Evolutionary conservation across 1,140 invertebrate species (phyloP).

Genomic region (Trachymyrmex septentrionalis): DNA sequence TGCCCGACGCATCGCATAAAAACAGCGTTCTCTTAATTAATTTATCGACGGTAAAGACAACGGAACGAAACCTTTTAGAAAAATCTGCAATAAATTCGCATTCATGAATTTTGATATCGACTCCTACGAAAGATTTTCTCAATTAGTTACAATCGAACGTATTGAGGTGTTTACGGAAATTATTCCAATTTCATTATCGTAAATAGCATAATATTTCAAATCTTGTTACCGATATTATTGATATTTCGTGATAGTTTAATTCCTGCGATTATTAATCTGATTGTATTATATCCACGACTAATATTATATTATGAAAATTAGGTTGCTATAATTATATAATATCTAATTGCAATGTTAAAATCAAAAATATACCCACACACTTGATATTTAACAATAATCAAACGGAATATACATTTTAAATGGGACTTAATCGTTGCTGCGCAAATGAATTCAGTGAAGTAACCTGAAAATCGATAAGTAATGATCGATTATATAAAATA

Average conservation of each 20-base stretch:
- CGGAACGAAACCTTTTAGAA: neutral
- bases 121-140: neutral
- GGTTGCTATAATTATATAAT: conserved; percentile 42
- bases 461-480: conserved; percentile 1
- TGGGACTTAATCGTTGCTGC: neutral
- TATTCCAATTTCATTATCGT: conserved; percentile 3
- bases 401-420: conserved; percentile 7
- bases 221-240: conserved; percentile 38
- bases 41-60: neutral
- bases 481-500: neutral
- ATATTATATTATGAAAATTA: conserved; percentile 53
- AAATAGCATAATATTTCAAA: conserved; percentile 26
- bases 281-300: conserved; percentile 35
- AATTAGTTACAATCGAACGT: conserved; percentile 7
- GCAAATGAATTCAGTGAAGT: neutral
- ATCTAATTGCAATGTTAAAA: conserved; percentile 35
- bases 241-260: conserved; percentile 49
- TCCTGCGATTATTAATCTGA: conserved; percentile 43
- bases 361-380: conserved; percentile 19
- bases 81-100: neutral
- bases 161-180: conserved; percentile 37
- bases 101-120: neutral
- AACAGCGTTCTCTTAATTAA: neutral
- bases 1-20: neutral
- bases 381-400: conserved; percentile 34